A percentile compares a stretch with the other conserved stretches of the same genome.
phyloP scores from a whole-genome alignment of 2,888 invertebrate species.

The Thera britannica region DNA sequence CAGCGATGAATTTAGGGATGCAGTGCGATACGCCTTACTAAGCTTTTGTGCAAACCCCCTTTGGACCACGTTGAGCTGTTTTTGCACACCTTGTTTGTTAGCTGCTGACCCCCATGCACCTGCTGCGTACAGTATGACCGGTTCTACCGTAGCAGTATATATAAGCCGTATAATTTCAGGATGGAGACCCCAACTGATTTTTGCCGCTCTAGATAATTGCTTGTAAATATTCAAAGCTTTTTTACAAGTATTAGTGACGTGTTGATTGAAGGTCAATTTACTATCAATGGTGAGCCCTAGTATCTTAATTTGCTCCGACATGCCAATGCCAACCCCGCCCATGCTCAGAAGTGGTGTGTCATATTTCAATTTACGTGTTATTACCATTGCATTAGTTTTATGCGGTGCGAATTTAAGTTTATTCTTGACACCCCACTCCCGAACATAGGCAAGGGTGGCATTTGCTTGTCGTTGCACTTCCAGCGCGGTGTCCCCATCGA shows the following conservation, averaged over 20 bases:
- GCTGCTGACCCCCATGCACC: constrained; percentile 4
- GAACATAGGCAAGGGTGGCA: no score
- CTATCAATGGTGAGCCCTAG: constrained; percentile 13
- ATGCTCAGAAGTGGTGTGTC: background rate
- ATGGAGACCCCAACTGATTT: constrained; percentile 27
- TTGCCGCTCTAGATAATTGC: constrained; percentile 13
- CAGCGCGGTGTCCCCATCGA: no score
- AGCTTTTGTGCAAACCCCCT: background rate
- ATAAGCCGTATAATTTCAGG: constrained; percentile 29
- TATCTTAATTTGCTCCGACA: no score
- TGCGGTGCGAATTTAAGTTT: background rate
- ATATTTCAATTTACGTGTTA: background rate
- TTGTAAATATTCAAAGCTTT: constrained; percentile 7
- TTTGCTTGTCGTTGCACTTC: no score
- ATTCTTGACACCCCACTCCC: no score
- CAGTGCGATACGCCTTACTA: background rate
- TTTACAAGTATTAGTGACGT: background rate
- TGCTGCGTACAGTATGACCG: background rate
- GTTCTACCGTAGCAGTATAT: constrained; percentile 3
- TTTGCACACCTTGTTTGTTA: background rate
- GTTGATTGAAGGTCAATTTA: constrained; percentile 13
- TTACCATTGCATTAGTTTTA: background rate
- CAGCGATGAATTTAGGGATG: no score
- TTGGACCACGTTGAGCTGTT: background rate
- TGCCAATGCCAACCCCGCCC: no score